phyloP scores from a whole-genome alignment of 2,888 invertebrate species.

The Mylabris sibirica region DNA sequence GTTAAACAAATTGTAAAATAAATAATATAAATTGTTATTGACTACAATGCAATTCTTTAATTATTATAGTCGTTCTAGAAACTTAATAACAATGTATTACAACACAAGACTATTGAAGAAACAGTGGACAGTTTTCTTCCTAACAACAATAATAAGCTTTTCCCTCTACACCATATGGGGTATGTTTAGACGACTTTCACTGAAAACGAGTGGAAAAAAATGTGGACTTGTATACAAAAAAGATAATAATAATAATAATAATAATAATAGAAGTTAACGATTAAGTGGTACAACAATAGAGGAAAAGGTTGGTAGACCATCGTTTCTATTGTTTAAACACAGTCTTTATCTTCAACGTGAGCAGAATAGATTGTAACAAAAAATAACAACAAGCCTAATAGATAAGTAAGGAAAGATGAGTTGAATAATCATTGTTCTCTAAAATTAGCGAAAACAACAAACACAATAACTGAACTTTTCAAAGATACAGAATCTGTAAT shows the following conservation, averaged over 20 bases:
- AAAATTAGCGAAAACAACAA: no score
- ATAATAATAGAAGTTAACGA: not conserved
- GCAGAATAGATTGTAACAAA: no score
- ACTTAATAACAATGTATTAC: conserved; percentile 12
- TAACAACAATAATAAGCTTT: conserved; percentile 19
- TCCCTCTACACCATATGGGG: conserved; percentile 17
- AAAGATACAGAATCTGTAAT: no score
- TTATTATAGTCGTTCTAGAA: conserved; percentile 18
- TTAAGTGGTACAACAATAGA: not conserved
- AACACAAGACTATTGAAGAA: conserved; percentile 18
- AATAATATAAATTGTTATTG: not conserved
- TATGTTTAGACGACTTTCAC: not conserved
- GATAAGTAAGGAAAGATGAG: no score
- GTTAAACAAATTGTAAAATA: not conserved
- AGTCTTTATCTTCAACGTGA: no score
- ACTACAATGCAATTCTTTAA: conserved; percentile 15
- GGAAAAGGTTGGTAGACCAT: not conserved
- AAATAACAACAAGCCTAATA: no score
- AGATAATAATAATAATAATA: no score
- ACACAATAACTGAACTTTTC: no score
- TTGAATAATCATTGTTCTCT: no score
- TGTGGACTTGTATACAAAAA: not conserved
- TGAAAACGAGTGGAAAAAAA: not conserved
- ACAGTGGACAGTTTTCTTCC: conserved; percentile 21
- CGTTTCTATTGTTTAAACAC: no score